phyloP scores from a whole-genome alignment of 2,113 vertebrate genomes.

The Malurus elegans region DNA sequence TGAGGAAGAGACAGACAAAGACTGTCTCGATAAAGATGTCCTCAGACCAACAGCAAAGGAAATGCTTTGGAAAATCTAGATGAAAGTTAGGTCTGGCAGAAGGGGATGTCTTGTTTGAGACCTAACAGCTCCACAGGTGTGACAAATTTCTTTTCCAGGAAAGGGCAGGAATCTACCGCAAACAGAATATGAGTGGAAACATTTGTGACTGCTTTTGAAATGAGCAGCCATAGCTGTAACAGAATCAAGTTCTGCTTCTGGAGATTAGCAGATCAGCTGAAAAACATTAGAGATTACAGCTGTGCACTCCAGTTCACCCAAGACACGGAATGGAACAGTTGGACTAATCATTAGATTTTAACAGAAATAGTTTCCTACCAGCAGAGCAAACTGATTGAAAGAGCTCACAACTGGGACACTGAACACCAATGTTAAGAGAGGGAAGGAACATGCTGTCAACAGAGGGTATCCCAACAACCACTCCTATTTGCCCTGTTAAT shows the following conservation, averaged over 20 bases:
- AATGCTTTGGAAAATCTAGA: not conserved
- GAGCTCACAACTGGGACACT: not conserved
- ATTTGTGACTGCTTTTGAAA: not conserved
- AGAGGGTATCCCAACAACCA: not conserved
- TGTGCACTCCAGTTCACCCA: not conserved
- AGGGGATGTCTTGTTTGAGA: not conserved
- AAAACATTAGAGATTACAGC: not conserved
- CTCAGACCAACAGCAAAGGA: not conserved
- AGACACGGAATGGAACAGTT: not conserved
- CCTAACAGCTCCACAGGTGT: not conserved
- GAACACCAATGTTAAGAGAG: not conserved
- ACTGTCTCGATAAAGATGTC: not conserved
- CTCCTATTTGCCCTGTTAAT: not conserved
- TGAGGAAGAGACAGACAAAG: not conserved
- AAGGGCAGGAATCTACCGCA: not conserved
- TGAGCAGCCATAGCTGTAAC: not conserved
- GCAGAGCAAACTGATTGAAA: not conserved
- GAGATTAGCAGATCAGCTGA: not conserved
- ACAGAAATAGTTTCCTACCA: not conserved
- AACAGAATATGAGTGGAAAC: not conserved
- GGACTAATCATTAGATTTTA: not conserved
- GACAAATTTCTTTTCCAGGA: not conserved
- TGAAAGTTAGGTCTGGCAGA: not conserved
- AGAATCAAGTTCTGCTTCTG: not conserved
- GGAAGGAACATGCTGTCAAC: not conserved